These are phyloP conservation scores for Escarpia spicata DNA, from an alignment of 2,888 invertebrate genomes.

Conservation along the genomic window DNA sequence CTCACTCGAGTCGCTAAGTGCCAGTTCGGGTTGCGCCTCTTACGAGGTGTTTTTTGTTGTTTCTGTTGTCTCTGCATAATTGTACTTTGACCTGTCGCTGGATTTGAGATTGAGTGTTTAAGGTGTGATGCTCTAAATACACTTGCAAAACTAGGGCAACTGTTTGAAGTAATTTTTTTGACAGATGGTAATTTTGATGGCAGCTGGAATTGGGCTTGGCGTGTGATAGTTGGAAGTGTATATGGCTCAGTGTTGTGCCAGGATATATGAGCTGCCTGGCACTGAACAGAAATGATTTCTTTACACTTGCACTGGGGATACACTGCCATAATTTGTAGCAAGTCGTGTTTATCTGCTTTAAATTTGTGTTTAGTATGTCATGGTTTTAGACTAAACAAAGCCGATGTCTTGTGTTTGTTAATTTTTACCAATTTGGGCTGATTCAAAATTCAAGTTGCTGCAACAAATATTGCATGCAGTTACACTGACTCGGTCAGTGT, in stretches of 20 bases:
- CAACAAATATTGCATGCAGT: too few relatives aligned
- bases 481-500: too few relatives aligned
- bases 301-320: too few relatives aligned
- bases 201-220: neutral
- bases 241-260: neutral
- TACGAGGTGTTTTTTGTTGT: neutral
- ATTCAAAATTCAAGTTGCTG: too few relatives aligned
- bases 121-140: neutral
- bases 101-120: neutral
- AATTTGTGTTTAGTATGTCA: too few relatives aligned
- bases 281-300: neutral
- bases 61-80: too few relatives aligned
- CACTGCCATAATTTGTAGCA: too few relatives aligned
- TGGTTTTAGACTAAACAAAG: too few relatives aligned
- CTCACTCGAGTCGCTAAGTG: neutral
- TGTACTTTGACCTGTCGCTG: neutral
- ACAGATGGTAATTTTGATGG: neutral
- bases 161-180: conserved; percentile 5
- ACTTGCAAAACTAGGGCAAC: neutral
- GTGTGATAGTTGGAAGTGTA: neutral
- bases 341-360: too few relatives aligned
- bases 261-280: neutral
- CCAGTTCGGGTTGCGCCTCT: neutral
- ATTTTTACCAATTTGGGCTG: too few relatives aligned
- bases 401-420: too few relatives aligned